Evolutionary conservation across 2,888 invertebrate genomes (phyloP), one percentile per base, ranked within the genome.

Genomic region (Drosophila quasianomalipes): DNA sequence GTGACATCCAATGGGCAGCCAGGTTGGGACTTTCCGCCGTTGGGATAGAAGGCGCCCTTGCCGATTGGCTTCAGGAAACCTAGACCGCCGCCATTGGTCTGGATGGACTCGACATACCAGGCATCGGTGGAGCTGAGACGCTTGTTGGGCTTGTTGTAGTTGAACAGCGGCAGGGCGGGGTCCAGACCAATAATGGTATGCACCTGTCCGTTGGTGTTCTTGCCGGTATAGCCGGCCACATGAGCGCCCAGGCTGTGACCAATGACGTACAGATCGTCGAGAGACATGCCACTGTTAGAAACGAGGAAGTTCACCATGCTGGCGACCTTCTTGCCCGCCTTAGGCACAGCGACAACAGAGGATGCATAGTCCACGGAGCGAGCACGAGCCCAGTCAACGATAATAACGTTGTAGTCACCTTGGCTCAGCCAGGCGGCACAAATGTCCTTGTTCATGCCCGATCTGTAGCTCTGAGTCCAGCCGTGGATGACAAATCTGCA

Each of bases 191-290:
- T 94, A 51, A 95, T 95, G 22, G 95, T 94, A 84, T 95, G 94
- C 59, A 95, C 94, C 49, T 94, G 94, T 31, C 95, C 95, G 76
- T 94, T 84, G 57, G 93, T 93, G 81, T 94, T 94, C 79, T 95
- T 95, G 5, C 95, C 95, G 19, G 95, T 94, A 55, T 94, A 95
- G 1, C 95, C 95, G 14, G 95, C 94, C 1, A 95, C 95, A 81
- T 95, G 95, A 2, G 95, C 95, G 0, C 95, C 95, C 63, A 95
- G 92, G 65, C 95, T 95, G 79, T 95, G 95, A 0, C 95, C 95
- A 63, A 95, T 95, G 4, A 93, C 65, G 94, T 94, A 91, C 93
- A 95, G 76, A 93, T 92, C 3, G 93, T 94, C 10, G 93, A 94
- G 53, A 92, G 91, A 33, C 93, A 94, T 16, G 93, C 94, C 63